phyloP scores from a whole-genome alignment of 2,888 invertebrate genomes.

The Hetaerina titia region DNA sequence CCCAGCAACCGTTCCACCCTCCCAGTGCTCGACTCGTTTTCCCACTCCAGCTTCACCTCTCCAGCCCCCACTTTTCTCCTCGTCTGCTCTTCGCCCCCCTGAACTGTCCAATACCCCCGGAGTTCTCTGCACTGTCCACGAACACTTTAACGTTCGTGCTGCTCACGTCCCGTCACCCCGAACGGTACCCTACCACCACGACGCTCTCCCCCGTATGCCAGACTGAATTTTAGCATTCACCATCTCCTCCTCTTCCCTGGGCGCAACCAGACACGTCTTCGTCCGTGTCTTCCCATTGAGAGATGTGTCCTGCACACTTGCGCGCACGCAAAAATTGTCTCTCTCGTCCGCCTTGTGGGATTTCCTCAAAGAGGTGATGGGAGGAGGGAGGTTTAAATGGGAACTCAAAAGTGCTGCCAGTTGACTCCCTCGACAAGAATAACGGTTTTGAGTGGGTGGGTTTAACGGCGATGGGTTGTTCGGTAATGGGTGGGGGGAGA shows the following conservation, averaged over 20 bases:
- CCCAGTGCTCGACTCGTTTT: background rate
- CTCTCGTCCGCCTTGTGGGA: background rate
- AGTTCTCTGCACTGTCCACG: background rate
- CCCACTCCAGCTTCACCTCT: background rate
- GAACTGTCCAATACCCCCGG: background rate
- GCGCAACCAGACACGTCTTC: background rate
- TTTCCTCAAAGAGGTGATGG: background rate
- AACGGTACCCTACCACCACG: background rate
- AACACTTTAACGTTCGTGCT: background rate
- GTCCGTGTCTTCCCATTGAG: background rate
- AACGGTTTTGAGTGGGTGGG: background rate
- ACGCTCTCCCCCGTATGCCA: background rate
- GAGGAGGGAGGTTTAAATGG: too few species aligned
- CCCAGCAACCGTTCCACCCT: background rate
- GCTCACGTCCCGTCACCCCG: background rate
- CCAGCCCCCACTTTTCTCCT: background rate
- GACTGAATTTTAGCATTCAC: background rate
- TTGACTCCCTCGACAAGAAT: background rate
- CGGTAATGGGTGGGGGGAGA: too few species aligned
- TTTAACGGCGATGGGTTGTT: background rate
- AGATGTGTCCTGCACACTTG: background rate
- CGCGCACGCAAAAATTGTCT: background rate
- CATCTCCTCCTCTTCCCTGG: background rate
- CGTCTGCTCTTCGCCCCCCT: background rate
- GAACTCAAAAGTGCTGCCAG: background rate